Percentiles rank a stretch among this genome's conserved stretches.
phyloP scores from a whole-genome alignment of 1,140 invertebrate species.

The Diabrotica undecimpunctata region DNA sequence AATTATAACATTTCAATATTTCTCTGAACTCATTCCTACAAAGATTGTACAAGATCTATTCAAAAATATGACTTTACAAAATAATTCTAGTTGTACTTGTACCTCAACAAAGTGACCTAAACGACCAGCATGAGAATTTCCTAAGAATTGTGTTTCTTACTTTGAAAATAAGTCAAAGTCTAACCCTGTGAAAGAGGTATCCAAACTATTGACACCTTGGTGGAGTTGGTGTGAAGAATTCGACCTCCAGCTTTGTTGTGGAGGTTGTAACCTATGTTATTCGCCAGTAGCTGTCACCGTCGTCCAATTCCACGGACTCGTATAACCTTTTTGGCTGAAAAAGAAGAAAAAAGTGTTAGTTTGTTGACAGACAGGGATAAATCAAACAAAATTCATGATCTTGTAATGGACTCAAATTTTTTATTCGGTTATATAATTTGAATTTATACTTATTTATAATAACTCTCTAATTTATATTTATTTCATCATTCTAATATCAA shows the following conservation, averaged over 20 bases:
- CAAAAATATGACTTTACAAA: no score
- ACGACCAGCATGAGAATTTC: slow-evolving; percentile 3
- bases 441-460: no score
- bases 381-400: no score
- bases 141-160: slow-evolving; percentile 23
- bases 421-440: no score
- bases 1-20: no score
- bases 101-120: background rate
- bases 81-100: no score
- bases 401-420: no score
- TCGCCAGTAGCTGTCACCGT: slow-evolving; percentile 54
- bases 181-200: slow-evolving; percentile 42
- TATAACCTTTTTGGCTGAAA: slow-evolving; percentile 51
- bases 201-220: slow-evolving; percentile 27
- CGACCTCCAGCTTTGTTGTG: slow-evolving; percentile 38
- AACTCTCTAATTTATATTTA: no score
- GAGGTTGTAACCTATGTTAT: slow-evolving; percentile 50
- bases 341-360: slow-evolving; percentile 8
- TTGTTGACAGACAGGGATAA: no score
- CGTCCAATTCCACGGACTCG: slow-evolving; percentile 54
- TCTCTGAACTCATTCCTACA: no score
- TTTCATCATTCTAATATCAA: no score
- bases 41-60: no score
- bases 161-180: slow-evolving; percentile 44
- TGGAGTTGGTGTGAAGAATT: slow-evolving; percentile 23